Evolutionary conservation across 2,888 invertebrate species (phyloP), one percentile per base, ranked within the genome.

Genomic region (Crematogaster levior): DNA sequence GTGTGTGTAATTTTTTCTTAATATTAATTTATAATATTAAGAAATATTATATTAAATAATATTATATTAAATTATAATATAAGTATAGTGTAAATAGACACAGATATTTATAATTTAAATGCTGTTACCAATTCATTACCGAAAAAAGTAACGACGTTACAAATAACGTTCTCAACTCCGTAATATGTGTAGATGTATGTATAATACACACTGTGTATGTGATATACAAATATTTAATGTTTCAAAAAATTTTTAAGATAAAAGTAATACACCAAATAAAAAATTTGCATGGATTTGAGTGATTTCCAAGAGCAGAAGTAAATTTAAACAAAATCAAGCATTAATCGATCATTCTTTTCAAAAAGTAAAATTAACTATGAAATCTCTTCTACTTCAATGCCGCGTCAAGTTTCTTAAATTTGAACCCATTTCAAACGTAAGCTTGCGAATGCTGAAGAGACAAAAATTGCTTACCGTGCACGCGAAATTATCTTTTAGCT

Each of bases 401-500:
- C 5, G 24, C 7, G 24, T 3, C 18, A 61, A 61, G 12, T 61
- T 46, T 27, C 1, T 34, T 21, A 53, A 46, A 34, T 61, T 5
- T 30, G 60, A n/a, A 70, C 18, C 53, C 37, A 27, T 56, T 53
- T 56, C 18, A 18, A 70, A 70, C 10, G 51, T n/a, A 18, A 70
- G 1, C 15, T 56, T 56, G 15, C 34, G 1, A 66, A 30, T 30
- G 15, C 15, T 37, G 10, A 2, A 51, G 10, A 3, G 7, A 18
- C 10, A 37, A 37, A 63, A 53, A 7, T 70, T 10, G 21, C 3
- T 68, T 21, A 24, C 5, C 6, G 5, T 34, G 18, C n/a, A 1
- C 46, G n/a, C 10, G 1, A 70, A 70, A 53, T 15, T 10, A 10
- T 21, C 24, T 18, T 51, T 53, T 18, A 6, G 3, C 21, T 37